Percentiles rank a stretch among this genome's conserved stretches.
Conservation (phyloP, 2,888 invertebrate species). For the Sesia apiformis region DNA sequence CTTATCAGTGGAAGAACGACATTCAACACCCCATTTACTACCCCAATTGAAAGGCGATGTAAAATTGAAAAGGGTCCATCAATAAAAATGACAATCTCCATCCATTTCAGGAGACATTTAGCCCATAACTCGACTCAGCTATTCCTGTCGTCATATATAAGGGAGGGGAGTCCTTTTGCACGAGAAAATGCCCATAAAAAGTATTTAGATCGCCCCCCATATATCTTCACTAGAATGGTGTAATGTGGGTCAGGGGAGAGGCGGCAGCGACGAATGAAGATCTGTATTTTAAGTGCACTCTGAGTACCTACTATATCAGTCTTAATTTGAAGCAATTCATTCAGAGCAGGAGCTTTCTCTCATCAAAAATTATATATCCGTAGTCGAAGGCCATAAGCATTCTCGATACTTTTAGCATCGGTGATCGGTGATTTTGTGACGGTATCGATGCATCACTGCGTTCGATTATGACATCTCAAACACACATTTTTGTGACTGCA, state of each 20-base stretch:
- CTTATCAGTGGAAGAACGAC: not conserved
- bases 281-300: too few species aligned
- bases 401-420: too few species aligned
- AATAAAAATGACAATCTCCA: slow-evolving; percentile 20
- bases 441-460: too few species aligned
- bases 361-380: too few species aligned
- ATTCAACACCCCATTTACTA: not conserved
- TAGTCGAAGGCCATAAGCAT: too few species aligned
- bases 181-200: slow-evolving; percentile 32
- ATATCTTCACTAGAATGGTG: slow-evolving; percentile 23
- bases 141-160: slow-evolving; percentile 2
- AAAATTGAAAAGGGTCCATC: slow-evolving; percentile 25
- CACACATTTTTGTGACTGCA: too few species aligned
- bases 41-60: slow-evolving; percentile 1
- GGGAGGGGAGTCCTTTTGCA: slow-evolving; percentile 6
- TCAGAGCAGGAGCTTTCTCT: too few species aligned
- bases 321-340: too few species aligned
- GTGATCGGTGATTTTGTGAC: too few species aligned
- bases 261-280: not conserved
- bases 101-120: slow-evolving; percentile 8
- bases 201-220: slow-evolving; percentile 31
- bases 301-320: too few species aligned
- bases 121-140: slow-evolving; percentile 18
- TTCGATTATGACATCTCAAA: too few species aligned
- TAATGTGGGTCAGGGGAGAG: not conserved